phyloP scores from a whole-genome alignment of 2,113 vertebrate species.

The Anas platyrhynchos region DNA sequence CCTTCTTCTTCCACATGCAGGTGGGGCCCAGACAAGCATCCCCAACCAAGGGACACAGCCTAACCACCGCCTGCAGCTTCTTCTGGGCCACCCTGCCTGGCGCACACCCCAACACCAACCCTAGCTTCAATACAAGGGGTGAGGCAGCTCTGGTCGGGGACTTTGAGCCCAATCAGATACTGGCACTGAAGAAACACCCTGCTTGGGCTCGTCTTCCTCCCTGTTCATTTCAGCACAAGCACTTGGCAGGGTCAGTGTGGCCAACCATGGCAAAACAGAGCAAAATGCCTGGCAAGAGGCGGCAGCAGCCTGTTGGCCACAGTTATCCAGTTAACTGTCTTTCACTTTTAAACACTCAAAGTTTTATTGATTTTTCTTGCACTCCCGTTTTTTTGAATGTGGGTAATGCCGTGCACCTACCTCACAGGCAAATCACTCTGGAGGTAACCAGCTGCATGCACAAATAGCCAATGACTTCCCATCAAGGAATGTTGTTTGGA shows the following conservation, averaged over 20 bases:
- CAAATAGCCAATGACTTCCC: background rate
- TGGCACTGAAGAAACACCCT: too few relatives aligned
- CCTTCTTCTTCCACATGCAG: background rate
- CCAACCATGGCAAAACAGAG: background rate
- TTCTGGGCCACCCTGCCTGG: too few relatives aligned
- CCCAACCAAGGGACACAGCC: too few relatives aligned
- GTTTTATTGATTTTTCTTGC: background rate
- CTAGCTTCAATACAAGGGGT: too few relatives aligned
- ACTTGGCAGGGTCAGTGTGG: rapidly evolving
- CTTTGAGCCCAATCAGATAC: too few relatives aligned
- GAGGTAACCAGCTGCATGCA: background rate
- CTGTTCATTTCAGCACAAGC: too few relatives aligned
- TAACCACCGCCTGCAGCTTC: background rate
- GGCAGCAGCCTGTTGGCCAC: rapidly evolving
- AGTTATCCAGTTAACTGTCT: background rate
- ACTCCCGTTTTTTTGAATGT: background rate
- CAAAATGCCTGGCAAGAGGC: background rate
- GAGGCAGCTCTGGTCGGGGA: too few relatives aligned
- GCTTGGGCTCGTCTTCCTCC: background rate
- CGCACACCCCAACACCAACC: too few relatives aligned
- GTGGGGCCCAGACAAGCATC: background rate
- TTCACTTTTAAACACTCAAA: background rate
- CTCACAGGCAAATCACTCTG: rapidly evolving
- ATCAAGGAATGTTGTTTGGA: background rate
- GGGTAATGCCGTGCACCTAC: background rate